Base-by-base conservation (phyloP, 2,113 vertebrate genomes). In the Equus quagga region DNA sequence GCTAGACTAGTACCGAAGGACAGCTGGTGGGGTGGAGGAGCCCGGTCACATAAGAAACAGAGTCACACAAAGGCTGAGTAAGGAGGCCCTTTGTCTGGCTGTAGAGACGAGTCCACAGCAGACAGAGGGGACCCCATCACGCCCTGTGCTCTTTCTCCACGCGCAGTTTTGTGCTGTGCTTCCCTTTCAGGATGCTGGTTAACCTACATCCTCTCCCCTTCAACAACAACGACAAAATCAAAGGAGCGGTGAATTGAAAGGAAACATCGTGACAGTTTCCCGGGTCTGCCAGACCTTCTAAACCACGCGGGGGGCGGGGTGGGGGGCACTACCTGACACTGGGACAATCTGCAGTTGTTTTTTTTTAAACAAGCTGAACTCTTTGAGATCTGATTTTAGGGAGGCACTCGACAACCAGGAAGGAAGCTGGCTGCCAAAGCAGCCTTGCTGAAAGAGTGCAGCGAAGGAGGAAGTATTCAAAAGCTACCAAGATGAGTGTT, bases 371-470 rank as follows among this genome's bases (percentile, higher is more conserved):
- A 92, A 97, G 93, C 91, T 91, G 92, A 98, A 86, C 72, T 70
- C 79, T 97, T 85, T 96, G 94, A 98, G 89, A 96, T 98, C 72
- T 93, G 97, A 98, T 1, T n/a, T 98, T 94, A 97, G 91, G 94
- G 98, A 97, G 81, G 36, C 26, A 67, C 36, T 81, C 11, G 62
- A 65, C 64, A 90, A 79, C 92, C 96, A 98, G 98, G 98, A 99
- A 99, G 98, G 98, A 99, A 99, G 96, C 49, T 97, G 96, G 96
- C 97, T 96, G 97, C 98, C 96, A 84, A 97, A 97, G 94, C 95
- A n/a, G 62, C 88, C 81, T 96, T 96, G 96, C 98, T 97, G 95
- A 97, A 97, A 98, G 92, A 95, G 91, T 46, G 73, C 89, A 92
- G 83, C 91, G 94, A 97, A 98, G 95, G 98, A 98, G 98, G 98